Percentiles rank a stretch among this genome's conserved stretches.
Conservation (phyloP, 2,888 invertebrate species). For the Furcula furcula region DNA sequence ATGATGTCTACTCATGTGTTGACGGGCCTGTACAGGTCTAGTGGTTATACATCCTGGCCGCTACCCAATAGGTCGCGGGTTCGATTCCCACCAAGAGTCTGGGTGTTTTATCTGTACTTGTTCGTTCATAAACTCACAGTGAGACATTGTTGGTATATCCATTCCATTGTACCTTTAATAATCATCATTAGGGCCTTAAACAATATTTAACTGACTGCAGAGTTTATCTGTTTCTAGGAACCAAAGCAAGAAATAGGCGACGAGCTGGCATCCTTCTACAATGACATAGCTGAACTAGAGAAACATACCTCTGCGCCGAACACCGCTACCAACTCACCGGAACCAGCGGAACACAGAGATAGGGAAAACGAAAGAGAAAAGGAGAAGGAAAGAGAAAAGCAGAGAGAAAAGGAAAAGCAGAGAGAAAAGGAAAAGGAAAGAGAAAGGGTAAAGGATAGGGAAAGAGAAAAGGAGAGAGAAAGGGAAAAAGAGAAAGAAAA, state of each 20-base stretch:
- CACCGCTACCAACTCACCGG: conserved; percentile 31
- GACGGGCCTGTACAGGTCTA: no score
- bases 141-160: no score
- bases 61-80: no score
- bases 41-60: no score
- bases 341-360: conserved; percentile 22
- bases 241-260: conserved; percentile 66
- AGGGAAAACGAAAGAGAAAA: conserved; percentile 9
- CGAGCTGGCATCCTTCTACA: conserved; percentile 79
- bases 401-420: no score
- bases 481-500: conserved; percentile 38
- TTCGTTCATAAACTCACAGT: no score
- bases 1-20: no score
- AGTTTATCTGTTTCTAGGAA: conserved; percentile 33
- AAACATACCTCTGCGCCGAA: conserved; percentile 35
- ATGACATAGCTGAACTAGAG: conserved; percentile 76
- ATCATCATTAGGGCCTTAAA: no score
- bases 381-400: conserved; percentile 14
- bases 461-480: conserved; percentile 25
- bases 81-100: no score
- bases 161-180: no score
- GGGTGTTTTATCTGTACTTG: no score
- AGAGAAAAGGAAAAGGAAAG: conserved; percentile 17
- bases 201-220: no score
- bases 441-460: conserved; percentile 36